A percentile compares a stretch with the other conserved stretches of the same genome.
These are phyloP conservation scores for Palaemon carinicauda DNA, from an alignment of 1,140 invertebrate genomes.

Conservation along the genomic window DNA sequence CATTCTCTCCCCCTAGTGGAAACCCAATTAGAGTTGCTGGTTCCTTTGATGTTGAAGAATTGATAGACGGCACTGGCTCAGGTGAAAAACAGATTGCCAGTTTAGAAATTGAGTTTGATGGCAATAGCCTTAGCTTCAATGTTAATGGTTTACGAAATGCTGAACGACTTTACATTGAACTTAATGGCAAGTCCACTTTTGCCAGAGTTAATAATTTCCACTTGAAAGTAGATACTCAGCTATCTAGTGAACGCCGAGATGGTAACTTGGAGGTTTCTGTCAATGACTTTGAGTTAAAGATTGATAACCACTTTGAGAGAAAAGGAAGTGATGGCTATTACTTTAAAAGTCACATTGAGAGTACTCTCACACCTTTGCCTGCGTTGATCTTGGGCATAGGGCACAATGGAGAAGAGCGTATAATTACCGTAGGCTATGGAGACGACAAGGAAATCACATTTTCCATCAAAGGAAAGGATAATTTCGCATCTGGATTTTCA, in stretches of 20 bases:
- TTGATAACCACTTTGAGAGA: slow-evolving; percentile 45
- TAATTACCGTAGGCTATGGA: slow-evolving; percentile 47
- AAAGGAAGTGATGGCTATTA: slow-evolving; percentile 45
- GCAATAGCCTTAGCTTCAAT: slow-evolving; percentile 15
- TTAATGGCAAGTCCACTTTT: slow-evolving; percentile 25
- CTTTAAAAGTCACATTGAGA: slow-evolving; percentile 43
- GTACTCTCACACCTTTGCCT: slow-evolving; percentile 44
- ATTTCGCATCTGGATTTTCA: slow-evolving; percentile 48
- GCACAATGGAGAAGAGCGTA: slow-evolving; percentile 23
- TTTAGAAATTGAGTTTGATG: slow-evolving; percentile 40
- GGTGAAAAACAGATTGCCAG: slow-evolving; percentile 16
- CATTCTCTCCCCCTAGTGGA: slow-evolving; percentile 25
- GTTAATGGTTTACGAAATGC: slow-evolving; percentile 48
- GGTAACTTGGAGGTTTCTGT: slow-evolving; percentile 39
- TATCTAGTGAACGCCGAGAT: slow-evolving; percentile 22
- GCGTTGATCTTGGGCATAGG: slow-evolving; percentile 54
- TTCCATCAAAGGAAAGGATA: slow-evolving; percentile 50
- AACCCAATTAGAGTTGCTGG: slow-evolving; percentile 41
- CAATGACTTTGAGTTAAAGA: slow-evolving; percentile 42
- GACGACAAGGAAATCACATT: slow-evolving; percentile 51
- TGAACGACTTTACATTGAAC: slow-evolving; percentile 38
- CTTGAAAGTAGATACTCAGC: slow-evolving; percentile 39
- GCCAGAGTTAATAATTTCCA: slow-evolving; percentile 1
- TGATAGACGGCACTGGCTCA: slow-evolving; percentile 39
- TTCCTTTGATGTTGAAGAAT: slow-evolving; percentile 39